These are phyloP conservation scores for Drosophila arawakana DNA, from an alignment of 1,140 invertebrate genomes.

Conservation along the genomic window DNA sequence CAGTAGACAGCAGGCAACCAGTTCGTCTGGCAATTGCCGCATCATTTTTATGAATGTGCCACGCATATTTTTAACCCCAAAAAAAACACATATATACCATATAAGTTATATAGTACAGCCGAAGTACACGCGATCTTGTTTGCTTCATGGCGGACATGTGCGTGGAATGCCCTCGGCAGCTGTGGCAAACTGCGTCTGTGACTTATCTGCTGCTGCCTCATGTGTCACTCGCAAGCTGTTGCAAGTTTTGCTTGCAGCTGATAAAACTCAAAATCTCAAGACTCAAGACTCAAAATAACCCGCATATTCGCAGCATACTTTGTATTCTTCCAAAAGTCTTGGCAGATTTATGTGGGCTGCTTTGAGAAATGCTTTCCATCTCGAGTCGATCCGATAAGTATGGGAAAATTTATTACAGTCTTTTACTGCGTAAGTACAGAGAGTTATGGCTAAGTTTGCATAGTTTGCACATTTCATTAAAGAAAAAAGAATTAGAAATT, in stretches of 20 bases:
- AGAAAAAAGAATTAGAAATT: background rate
- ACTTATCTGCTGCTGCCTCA: slow-evolving; percentile 46
- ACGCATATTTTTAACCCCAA: slow-evolving; percentile 61
- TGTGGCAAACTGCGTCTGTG: slow-evolving; percentile 47
- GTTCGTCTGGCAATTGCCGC: slow-evolving; percentile 58
- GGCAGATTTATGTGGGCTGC: slow-evolving; percentile 41
- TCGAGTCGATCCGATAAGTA: background rate
- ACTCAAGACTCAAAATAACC: slow-evolving; percentile 8
- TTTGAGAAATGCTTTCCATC: slow-evolving; percentile 29
- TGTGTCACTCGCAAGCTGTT: slow-evolving; percentile 23
- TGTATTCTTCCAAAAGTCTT: too few species aligned
- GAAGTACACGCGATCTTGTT: slow-evolving; percentile 37
- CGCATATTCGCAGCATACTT: slow-evolving; percentile 25
- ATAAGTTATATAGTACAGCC: slow-evolving; percentile 29
- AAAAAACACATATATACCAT: slow-evolving; percentile 8
- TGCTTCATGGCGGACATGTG: slow-evolving; percentile 59
- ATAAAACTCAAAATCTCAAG: slow-evolving; percentile 23
- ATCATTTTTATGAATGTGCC: slow-evolving; percentile 70
- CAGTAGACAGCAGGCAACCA: slow-evolving; percentile 58
- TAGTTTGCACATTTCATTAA: background rate
- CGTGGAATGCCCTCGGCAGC: slow-evolving; percentile 73
- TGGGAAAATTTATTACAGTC: background rate
- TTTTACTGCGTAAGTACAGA: background rate
- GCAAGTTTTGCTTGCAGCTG: slow-evolving; percentile 25
- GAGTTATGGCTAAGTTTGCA: background rate